Base-by-base conservation (phyloP, 2,797 vertebrate genomes). In the Coilia nasus region DNA sequence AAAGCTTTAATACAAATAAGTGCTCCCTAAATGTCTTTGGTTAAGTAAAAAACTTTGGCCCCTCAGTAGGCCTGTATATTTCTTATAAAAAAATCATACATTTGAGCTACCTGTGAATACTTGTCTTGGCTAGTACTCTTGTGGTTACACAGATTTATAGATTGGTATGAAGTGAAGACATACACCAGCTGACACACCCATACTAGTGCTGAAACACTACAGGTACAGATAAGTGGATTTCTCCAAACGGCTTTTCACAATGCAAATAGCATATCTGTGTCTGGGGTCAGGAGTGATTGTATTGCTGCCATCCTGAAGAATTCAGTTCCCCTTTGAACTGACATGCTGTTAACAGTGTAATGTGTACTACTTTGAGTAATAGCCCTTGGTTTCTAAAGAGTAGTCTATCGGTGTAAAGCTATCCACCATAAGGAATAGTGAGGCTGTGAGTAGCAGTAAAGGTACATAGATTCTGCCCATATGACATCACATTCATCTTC, bases 1-100 rank as follows among this genome's bases (percentile, higher is more conserved):
- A 92, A 94, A 93, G 94, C 89, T 94, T 94, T 94, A 93, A 95
- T 95, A 87, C 83, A 85, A 83, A 86, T 56, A 84, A 95, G 92
- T 94, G 93, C 92, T 93, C 91, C 25, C 80, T 86, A 81, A 85
- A 83, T 81, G 75, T 94, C 93, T 94, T 95, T 95, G 93, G 94
- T 93, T 91, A 93, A 84, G 89, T 90, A 82, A 78, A 67, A 83
- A 91, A 81, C 87, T 89, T 44, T 86, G 87, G 86, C 83, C 35
- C 56, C 17, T 14, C 59, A 19, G 28, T 31, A 17, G 35, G 35
- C 67, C 35, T 78, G 71, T 78, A 15, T 31, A 44, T 21, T 21
- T 35, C 35, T 19, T 78, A 59, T 59, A 78, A 35, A 78, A 78
- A 84, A 80, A 56, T 54, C 47, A 75, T 54, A 54, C 17, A 54